A percentile compares a stretch with the other conserved stretches of the same genome.
These are phyloP conservation scores for Rhinogobius similis DNA, from an alignment of 2,113 vertebrate genomes.

Conservation along the genomic window DNA sequence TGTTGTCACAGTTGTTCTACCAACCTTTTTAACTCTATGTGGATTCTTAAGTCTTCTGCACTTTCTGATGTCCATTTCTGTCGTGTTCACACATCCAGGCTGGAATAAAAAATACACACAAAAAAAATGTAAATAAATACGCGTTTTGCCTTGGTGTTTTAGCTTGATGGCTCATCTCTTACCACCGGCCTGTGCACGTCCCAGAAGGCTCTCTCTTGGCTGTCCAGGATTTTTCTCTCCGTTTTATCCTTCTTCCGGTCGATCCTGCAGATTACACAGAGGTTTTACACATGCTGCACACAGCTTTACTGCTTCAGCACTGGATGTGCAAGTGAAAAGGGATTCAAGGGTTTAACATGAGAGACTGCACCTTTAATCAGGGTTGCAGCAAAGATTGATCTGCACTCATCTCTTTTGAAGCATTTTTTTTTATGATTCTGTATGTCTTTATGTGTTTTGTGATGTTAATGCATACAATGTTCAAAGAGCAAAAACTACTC, in stretches of 20 bases:
- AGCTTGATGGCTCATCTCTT: conserved; percentile 1
- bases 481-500: too few species aligned
- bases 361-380: background rate
- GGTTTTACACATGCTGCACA: background rate
- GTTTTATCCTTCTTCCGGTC: conserved; percentile 98
- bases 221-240: conserved; percentile 97
- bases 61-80: conserved; percentile 99
- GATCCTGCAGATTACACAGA: conserved; percentile 80
- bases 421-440: too few species aligned
- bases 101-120: conserved; percentile 53
- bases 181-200: conserved; percentile 93
- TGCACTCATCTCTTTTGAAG: too few species aligned
- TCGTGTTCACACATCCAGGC: conserved; percentile 98
- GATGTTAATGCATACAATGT: too few species aligned
- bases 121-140: background rate
- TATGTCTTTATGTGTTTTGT: too few species aligned
- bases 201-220: conserved; percentile 99
- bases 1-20: background rate
- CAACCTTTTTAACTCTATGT: conserved; percentile 95
- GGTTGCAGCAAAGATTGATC: background rate
- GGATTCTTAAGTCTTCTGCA: conserved; percentile 97
- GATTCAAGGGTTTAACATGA: background rate
- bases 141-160: background rate
- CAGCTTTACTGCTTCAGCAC: background rate
- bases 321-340: conserved; percentile 2